Evolutionary conservation across 2,797 vertebrate genomes (phyloP).

Genomic region (Potorous gilbertii): DNA sequence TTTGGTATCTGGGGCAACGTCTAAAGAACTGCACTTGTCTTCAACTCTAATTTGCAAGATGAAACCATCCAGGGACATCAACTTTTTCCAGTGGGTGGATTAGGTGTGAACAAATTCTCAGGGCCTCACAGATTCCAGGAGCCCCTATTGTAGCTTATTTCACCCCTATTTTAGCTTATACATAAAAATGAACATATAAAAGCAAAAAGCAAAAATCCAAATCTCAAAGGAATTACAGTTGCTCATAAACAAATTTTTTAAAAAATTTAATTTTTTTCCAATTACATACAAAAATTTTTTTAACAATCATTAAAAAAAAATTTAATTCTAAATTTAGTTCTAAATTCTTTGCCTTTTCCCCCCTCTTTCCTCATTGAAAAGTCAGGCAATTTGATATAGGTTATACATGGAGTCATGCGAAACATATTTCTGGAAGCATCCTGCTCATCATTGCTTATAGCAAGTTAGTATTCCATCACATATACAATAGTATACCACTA

Average conservation of each 20-base stretch:
- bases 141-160: background rate
- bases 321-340: background rate
- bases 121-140: background rate
- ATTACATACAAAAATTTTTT: too few species aligned
- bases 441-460: background rate
- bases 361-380: background rate
- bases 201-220: too few species aligned
- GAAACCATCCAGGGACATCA: background rate
- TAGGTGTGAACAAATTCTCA: background rate
- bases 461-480: background rate
- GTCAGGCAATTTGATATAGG: background rate
- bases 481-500: background rate
- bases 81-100: background rate
- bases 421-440: too few species aligned
- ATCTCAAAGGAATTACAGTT: too few species aligned
- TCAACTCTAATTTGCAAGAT: background rate
- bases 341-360: background rate
- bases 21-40: background rate
- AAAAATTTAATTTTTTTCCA: too few species aligned
- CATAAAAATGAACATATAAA: too few species aligned
- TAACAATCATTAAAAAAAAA: too few species aligned
- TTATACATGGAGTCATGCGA: background rate
- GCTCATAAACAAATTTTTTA: too few species aligned
- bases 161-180: background rate
- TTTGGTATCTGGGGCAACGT: background rate